These are phyloP conservation scores for Platerodrilus igneus DNA, from an alignment of 2,888 invertebrate species.

Conservation along the genomic window DNA sequence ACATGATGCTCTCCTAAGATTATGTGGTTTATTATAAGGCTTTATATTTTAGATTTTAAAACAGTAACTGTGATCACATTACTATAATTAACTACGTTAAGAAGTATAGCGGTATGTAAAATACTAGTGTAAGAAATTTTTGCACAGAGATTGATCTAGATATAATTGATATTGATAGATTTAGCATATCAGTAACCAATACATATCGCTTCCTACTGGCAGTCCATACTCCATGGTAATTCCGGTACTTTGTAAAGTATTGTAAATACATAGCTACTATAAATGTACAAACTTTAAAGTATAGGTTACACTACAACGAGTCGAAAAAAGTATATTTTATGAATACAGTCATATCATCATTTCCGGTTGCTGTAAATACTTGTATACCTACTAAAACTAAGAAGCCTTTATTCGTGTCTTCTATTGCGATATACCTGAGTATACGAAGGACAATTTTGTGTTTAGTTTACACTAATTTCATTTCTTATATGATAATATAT, in stretches of 20 bases:
- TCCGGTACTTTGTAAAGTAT: slow-evolving; percentile 34
- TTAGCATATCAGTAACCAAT: slow-evolving; percentile 43
- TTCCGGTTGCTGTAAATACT: slow-evolving; percentile 34
- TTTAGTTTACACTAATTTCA: no score
- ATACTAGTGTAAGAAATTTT: no score
- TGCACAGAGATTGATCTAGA: no score
- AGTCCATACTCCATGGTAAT: slow-evolving; percentile 34
- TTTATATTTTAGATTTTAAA: no score
- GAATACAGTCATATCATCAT: slow-evolving; percentile 42
- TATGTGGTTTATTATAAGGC: no score
- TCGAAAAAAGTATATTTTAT: slow-evolving; percentile 42
- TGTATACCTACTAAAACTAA: slow-evolving; percentile 32
- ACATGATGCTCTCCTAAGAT: no score
- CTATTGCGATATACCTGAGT: slow-evolving; percentile 34
- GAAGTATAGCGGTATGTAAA: no score
- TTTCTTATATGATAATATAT: no score
- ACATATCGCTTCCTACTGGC: slow-evolving; percentile 51
- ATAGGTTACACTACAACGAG: slow-evolving; percentile 37
- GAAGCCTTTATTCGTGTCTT: background rate
- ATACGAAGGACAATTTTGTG: no score
- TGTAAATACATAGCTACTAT: slow-evolving; percentile 36
- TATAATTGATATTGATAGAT: no score
- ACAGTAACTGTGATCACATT: no score
- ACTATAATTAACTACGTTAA: no score
- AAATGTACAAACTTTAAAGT: slow-evolving; percentile 42